Conservation (phyloP, 2,113 vertebrate species). For the Melanocharis versteri region DNA sequence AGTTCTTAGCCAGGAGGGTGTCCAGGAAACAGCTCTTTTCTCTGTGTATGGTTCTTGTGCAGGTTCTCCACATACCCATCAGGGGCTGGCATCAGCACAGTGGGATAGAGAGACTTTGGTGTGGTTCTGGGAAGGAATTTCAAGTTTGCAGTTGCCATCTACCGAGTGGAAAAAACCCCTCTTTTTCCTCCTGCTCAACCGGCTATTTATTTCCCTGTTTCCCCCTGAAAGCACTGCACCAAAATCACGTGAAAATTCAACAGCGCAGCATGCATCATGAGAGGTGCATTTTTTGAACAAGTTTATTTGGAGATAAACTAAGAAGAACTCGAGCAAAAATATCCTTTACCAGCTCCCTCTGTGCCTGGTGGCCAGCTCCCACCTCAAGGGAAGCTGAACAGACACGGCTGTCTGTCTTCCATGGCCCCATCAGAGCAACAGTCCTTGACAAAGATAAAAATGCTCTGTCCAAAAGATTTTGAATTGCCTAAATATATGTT, state of each 20-base stretch:
- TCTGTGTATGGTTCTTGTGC: not conserved
- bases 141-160: not conserved
- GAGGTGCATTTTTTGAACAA: not conserved
- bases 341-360: not conserved
- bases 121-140: not conserved
- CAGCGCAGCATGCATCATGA: fast-evolving
- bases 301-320: not conserved
- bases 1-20: not conserved
- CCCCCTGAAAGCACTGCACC: not conserved
- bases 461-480: not conserved
- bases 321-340: not conserved
- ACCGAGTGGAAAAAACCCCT: fast-evolving
- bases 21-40: not conserved
- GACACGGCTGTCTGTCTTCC: not conserved
- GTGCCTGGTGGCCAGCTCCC: not conserved
- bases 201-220: not conserved
- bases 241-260: not conserved
- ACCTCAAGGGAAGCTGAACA: fast-evolving
- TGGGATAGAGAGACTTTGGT: not conserved
- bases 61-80: not conserved
- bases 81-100: fast-evolving
- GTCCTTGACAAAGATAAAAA: not conserved
- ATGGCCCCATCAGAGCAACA: not conserved
- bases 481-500: not conserved
- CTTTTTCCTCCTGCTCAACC: not conserved